phyloP scores from a whole-genome alignment of 1,140 invertebrate genomes.

The Hesperophylax magnus region DNA sequence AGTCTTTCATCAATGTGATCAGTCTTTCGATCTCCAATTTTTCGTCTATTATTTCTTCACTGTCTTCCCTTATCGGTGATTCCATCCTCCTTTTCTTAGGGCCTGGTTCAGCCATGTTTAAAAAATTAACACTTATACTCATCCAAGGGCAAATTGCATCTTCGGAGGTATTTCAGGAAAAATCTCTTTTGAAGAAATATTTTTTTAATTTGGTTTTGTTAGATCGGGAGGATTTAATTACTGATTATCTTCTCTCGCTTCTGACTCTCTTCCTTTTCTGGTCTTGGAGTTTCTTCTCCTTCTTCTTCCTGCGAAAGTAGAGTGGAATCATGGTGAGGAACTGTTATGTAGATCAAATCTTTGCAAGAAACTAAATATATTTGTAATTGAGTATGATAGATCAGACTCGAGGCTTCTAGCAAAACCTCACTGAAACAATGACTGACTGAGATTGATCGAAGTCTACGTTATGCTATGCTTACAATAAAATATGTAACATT shows the following conservation, averaged over 20 bases:
- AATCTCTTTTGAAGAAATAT: too few relatives aligned
- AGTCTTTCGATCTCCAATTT: slow-evolving; percentile 12
- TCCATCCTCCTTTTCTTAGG: slow-evolving; percentile 10
- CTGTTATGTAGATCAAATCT: too few relatives aligned
- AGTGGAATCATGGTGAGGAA: slow-evolving; percentile 9
- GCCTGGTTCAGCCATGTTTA: slow-evolving; percentile 21
- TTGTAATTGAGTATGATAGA: too few relatives aligned
- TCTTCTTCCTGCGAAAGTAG: slow-evolving; percentile 32
- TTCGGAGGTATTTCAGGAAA: not conserved
- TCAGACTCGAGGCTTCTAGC: too few relatives aligned
- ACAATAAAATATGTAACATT: too few relatives aligned
- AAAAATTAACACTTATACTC: not conserved
- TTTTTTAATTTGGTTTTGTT: too few relatives aligned
- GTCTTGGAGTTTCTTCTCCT: not conserved
- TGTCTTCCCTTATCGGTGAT: not conserved
- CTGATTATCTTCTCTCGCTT: too few relatives aligned
- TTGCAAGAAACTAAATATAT: too few relatives aligned
- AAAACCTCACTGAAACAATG: too few relatives aligned
- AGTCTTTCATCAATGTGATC: slow-evolving; percentile 5
- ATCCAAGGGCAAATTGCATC: too few relatives aligned
- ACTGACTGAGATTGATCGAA: too few relatives aligned
- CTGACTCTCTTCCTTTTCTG: not conserved
- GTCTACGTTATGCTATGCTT: too few relatives aligned
- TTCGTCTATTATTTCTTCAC: not conserved
- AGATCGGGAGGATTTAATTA: not conserved